Evolutionary conservation across 2,888 invertebrate genomes (phyloP), one percentile per base, ranked within the genome.

Genomic region (Archaeoteleia sp.): DNA sequence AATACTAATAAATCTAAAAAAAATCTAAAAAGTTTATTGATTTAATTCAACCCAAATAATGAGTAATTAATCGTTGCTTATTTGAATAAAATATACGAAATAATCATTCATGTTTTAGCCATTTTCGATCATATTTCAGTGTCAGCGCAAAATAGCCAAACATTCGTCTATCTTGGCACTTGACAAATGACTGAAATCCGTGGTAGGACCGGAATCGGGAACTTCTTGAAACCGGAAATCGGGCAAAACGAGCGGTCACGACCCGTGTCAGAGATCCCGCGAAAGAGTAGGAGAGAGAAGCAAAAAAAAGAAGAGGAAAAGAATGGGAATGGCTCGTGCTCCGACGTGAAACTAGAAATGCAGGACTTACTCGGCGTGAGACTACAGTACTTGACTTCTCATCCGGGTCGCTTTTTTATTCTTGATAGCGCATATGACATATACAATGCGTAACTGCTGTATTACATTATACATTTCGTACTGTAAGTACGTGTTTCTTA

Each of bases 351-450:
- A 67, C 67, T 67, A 67, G 67, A 67, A 67, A 51, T 49, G 61
- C 58, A 55, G 45, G 61, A 67, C 49, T 67, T 20, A 55, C 55
- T 57, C 57, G 46, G 61, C 49, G 57, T 62, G 62, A 62, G 53
- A 62, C 46, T 55, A 57, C 51, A 25, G 67, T 45, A 55, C 57
- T 62, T 67, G 67, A 62, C 61, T 67, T 62, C 57, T 62, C 67
- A 57, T 62, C 67, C 67, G 61, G 67, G 53, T 61, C 53, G 37
- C 40, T 57, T 61, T 67, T 67, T 48, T 61, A 35, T 32, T 53
- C 57, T 12, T 46, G 42, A 34, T 48, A 37, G 54, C 37, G 25
- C 48, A 49, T 58, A 60, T 43, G 48, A 60, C 60, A 54, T 46
- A 17, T 53, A 67, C 49, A 62, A 61, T 67, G 53, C 57, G 61